Evolutionary conservation across 1,140 invertebrate genomes (phyloP).

Genomic region (Stegodyphus mimosarum): DNA sequence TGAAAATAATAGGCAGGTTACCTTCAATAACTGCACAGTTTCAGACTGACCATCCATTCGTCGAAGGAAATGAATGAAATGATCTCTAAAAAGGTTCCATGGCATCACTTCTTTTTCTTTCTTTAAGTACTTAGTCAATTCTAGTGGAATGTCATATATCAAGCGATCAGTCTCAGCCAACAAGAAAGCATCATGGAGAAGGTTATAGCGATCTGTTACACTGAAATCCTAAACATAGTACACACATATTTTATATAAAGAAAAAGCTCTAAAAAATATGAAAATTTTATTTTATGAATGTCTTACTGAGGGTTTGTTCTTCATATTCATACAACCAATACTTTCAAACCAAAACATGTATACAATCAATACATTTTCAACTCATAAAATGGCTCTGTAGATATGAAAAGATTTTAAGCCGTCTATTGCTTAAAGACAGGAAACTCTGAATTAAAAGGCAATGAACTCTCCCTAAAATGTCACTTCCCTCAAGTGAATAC

Average conservation of each 20-base stretch:
- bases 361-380: not conserved
- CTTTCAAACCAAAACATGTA: not conserved
- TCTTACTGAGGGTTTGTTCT: not conserved
- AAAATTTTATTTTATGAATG: not conserved
- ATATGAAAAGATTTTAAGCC: no score
- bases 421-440: no score
- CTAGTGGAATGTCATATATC: slow-evolving; percentile 66
- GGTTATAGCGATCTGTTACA: slow-evolving; percentile 24
- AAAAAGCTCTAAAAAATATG: not conserved
- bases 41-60: slow-evolving; percentile 12
- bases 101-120: slow-evolving; percentile 68
- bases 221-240: slow-evolving; percentile 11
- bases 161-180: slow-evolving; percentile 66
- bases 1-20: not conserved
- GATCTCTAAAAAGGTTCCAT: slow-evolving; percentile 65
- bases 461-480: no score
- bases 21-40: slow-evolving; percentile 12
- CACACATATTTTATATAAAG: not conserved
- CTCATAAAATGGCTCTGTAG: no score
- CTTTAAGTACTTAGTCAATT: slow-evolving; percentile 67
- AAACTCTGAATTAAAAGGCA: no score
- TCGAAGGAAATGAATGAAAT: slow-evolving; percentile 27
- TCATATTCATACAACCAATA: not conserved
- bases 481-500: no score
- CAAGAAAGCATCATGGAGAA: slow-evolving; percentile 64